These are phyloP conservation scores for Spialia ferax DNA, from an alignment of 2,888 invertebrate species.

Conservation along the genomic window DNA sequence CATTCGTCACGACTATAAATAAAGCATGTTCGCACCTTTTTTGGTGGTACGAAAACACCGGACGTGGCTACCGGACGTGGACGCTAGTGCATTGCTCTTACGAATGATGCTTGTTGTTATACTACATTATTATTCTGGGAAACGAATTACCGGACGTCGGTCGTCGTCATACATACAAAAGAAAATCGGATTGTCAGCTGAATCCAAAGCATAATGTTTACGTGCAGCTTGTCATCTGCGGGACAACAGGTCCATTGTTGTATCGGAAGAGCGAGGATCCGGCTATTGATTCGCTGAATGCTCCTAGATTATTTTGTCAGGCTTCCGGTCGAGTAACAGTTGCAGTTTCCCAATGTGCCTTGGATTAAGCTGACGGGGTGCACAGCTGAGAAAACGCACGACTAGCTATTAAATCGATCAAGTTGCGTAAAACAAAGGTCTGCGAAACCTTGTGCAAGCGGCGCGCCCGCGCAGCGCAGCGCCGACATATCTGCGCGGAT, in stretches of 20 bases:
- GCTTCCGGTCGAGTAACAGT: slow-evolving; percentile 40
- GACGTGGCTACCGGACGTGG: slow-evolving; percentile 81
- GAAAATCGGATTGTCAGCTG: slow-evolving; percentile 65
- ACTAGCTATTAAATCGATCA: slow-evolving; percentile 84
- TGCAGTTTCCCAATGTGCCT: slow-evolving; percentile 43
- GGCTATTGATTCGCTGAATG: slow-evolving; percentile 31
- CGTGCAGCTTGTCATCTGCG: slow-evolving; percentile 54
- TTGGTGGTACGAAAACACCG: slow-evolving; percentile 83
- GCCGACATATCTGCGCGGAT: slow-evolving; percentile 84
- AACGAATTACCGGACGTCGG: slow-evolving; percentile 74
- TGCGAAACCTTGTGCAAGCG: slow-evolving; percentile 86
- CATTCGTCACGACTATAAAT: slow-evolving; percentile 82
- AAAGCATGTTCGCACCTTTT: slow-evolving; percentile 83
- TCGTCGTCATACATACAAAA: slow-evolving; percentile 71
- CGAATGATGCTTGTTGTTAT: slow-evolving; percentile 62
- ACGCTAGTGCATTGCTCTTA: slow-evolving; percentile 68
- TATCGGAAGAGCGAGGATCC: slow-evolving; percentile 48
- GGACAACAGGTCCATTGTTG: slow-evolving; percentile 61
- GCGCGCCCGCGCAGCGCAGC: slow-evolving; percentile 72
- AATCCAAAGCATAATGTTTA: slow-evolving; percentile 59
- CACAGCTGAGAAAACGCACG: slow-evolving; percentile 82
- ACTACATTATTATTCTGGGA: slow-evolving; percentile 54
- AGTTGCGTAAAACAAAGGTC: slow-evolving; percentile 87
- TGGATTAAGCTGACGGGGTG: slow-evolving; percentile 64
- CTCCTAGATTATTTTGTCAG: slow-evolving; percentile 43